Conservation (phyloP, 1,140 invertebrate genomes). For the Frieseomelitta varia region DNA sequence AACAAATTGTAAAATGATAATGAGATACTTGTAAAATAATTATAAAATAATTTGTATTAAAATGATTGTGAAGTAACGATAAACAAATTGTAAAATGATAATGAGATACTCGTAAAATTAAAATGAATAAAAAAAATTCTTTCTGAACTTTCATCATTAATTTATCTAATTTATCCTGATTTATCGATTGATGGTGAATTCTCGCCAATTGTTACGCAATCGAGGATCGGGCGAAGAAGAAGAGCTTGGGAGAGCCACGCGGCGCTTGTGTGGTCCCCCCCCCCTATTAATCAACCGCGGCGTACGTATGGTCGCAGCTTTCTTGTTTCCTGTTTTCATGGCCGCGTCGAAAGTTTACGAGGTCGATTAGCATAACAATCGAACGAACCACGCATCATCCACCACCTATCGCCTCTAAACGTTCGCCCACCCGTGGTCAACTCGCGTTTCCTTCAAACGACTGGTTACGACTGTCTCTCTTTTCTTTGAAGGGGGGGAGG, state of each 20-base stretch:
- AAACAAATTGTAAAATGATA: too few species aligned
- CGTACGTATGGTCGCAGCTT: not conserved
- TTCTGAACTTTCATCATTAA: too few species aligned
- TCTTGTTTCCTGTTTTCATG: not conserved
- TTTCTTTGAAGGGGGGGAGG: not conserved
- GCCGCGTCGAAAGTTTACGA: conserved; percentile 45
- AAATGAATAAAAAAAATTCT: too few species aligned
- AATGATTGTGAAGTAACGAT: too few species aligned
- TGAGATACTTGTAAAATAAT: too few species aligned
- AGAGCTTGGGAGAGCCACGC: not conserved
- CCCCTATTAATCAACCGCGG: conserved; percentile 26
- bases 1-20: too few species aligned
- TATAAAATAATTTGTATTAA: too few species aligned
- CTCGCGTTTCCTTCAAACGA: not conserved
- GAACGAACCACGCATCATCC: not conserved
- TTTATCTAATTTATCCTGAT: too few species aligned
- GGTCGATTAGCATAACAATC: conserved; percentile 51
- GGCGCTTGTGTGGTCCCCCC: conserved; percentile 37
- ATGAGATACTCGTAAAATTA: too few species aligned
- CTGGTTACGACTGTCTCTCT: not conserved
- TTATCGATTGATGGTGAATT: too few species aligned
- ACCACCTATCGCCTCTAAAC: conserved; percentile 7
- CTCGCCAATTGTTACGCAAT: conserved; percentile 36
- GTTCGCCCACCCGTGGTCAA: conserved; percentile 27
- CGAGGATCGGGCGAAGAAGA: conserved; percentile 35